Conservation (phyloP, 2,888 invertebrate species). For the Laspeyria flexula region DNA sequence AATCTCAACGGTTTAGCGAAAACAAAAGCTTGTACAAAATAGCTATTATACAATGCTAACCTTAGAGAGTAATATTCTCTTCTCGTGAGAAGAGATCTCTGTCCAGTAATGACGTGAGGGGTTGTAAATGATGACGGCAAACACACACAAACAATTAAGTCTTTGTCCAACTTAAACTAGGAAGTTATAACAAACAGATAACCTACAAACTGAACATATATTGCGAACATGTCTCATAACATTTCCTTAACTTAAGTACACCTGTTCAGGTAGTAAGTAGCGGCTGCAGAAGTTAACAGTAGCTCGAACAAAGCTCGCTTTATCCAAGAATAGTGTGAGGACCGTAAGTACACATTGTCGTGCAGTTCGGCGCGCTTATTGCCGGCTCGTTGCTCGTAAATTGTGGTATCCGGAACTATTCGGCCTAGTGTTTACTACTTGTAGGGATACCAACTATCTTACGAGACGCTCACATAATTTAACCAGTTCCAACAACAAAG, state of each 20-base stretch:
- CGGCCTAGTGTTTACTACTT: constrained; percentile 5
- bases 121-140: too few species aligned
- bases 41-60: too few species aligned
- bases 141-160: neutral
- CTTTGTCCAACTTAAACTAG: neutral
- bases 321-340: constrained; percentile 13
- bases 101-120: too few species aligned
- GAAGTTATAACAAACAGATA: neutral
- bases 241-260: neutral
- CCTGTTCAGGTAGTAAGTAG: neutral
- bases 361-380: constrained; percentile 14
- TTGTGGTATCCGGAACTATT: constrained; percentile 17
- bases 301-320: constrained; percentile 17
- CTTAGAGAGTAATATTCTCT: too few species aligned
- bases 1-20: neutral
- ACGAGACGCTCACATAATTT: neutral
- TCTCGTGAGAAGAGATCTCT: too few species aligned
- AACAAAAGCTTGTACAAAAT: too few species aligned
- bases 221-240: neutral
- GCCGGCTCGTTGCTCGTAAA: constrained; percentile 21
- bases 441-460: neutral
- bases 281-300: neutral
- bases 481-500: too few species aligned
- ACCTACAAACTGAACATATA: neutral
- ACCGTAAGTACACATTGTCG: constrained; percentile 6